Conservation (phyloP, 2,113 vertebrate species). For the Chamaetylas fuelleborni region DNA sequence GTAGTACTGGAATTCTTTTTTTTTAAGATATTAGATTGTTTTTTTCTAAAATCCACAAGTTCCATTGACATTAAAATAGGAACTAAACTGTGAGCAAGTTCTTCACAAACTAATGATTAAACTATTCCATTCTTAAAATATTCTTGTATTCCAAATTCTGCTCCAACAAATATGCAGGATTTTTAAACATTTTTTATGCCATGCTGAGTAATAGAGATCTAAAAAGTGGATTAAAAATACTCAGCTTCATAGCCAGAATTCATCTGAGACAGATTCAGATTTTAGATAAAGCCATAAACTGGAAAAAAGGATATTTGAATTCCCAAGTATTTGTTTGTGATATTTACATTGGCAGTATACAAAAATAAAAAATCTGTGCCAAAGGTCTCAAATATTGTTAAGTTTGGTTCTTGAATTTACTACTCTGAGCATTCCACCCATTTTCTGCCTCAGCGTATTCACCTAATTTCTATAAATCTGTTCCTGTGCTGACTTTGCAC, state of each 20-base stretch:
- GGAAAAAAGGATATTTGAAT: background rate
- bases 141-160: background rate
- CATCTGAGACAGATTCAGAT: background rate
- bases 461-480: background rate
- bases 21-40: background rate
- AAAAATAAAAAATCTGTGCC: background rate
- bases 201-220: background rate
- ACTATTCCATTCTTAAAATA: background rate
- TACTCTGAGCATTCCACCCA: accelerated
- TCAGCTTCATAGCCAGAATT: background rate
- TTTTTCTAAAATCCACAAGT: background rate
- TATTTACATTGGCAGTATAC: background rate
- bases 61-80: background rate
- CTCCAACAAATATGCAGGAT: background rate
- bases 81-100: background rate
- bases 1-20: background rate
- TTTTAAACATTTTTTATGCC: background rate
- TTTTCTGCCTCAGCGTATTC: background rate
- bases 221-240: background rate
- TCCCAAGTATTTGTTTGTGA: background rate
- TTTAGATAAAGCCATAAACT: background rate
- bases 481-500: background rate
- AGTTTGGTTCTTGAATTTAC: background rate
- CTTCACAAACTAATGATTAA: background rate
- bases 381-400: background rate